Evolutionary conservation across 1,140 invertebrate species (phyloP).

Genomic region (Maniola jurtina): DNA sequence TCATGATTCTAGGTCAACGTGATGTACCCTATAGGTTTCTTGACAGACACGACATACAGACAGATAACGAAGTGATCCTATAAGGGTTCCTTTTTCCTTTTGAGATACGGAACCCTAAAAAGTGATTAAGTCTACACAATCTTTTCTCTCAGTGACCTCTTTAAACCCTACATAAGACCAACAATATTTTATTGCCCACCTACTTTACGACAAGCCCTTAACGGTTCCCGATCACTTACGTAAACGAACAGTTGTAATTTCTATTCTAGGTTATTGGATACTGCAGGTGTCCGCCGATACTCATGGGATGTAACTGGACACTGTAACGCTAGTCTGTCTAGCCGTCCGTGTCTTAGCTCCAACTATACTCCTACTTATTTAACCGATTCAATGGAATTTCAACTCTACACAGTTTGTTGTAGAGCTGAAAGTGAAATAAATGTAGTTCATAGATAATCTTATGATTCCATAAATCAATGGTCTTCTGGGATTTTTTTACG

Average conservation of each 20-base stretch:
- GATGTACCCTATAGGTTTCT: too few species aligned
- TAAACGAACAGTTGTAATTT: conserved; percentile 32
- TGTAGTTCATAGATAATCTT: conserved; percentile 14
- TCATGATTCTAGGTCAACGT: too few species aligned
- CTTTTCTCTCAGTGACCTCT: not conserved
- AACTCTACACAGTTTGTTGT: not conserved
- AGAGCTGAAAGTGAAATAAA: not conserved
- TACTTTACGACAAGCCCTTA: conserved; percentile 8
- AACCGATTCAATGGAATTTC: conserved; percentile 2
- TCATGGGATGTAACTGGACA: conserved; percentile 57
- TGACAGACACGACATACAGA: too few species aligned
- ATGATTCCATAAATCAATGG: conserved; percentile 11
- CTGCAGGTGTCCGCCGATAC: conserved; percentile 49
- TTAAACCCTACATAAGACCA: not conserved
- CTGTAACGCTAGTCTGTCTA: conserved; percentile 39
- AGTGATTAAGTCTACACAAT: not conserved
- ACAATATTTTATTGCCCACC: conserved; percentile 2
- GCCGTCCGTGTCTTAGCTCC: conserved; percentile 38
- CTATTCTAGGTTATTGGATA: conserved; percentile 47
- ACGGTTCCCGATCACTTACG: conserved; percentile 22
- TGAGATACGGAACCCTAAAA: too few species aligned
- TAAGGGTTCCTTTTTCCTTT: too few species aligned
- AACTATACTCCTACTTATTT: conserved; percentile 8
- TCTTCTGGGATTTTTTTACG: conserved; percentile 18
- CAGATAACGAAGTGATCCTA: too few species aligned